phyloP scores from a whole-genome alignment of 2,113 vertebrate genomes.

The Crotalus viridis region DNA sequence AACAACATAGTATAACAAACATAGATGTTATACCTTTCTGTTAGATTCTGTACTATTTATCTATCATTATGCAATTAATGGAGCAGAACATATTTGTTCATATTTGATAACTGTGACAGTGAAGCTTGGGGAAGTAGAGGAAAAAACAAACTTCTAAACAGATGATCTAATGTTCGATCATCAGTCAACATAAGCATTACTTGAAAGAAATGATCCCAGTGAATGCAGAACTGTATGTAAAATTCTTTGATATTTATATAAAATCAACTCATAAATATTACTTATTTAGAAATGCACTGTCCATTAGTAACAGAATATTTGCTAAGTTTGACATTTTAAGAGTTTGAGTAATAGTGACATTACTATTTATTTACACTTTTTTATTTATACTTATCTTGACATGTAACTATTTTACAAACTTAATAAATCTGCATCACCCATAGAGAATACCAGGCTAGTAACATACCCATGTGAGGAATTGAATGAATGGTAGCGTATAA shows the following conservation, averaged over 20 bases:
- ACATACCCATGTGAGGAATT: neutral
- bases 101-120: neutral
- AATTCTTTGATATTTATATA: neutral
- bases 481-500: neutral
- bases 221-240: constrained; percentile 7
- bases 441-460: neutral
- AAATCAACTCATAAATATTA: neutral
- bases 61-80: neutral
- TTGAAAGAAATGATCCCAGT: constrained; percentile 3
- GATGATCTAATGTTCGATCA: neutral
- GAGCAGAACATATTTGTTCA: neutral
- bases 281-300: neutral
- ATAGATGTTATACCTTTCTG: neutral
- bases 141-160: constrained; percentile 13
- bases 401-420: neutral
- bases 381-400: neutral
- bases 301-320: neutral
- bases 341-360: neutral
- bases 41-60: neutral
- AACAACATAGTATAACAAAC: neutral
- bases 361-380: neutral
- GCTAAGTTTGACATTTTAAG: neutral
- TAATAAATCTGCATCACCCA: neutral
- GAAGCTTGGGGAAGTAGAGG: neutral
- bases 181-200: constrained; percentile 5